Base-by-base conservation (phyloP, 1,140 invertebrate genomes). In the Steinernema khuongi region DNA sequence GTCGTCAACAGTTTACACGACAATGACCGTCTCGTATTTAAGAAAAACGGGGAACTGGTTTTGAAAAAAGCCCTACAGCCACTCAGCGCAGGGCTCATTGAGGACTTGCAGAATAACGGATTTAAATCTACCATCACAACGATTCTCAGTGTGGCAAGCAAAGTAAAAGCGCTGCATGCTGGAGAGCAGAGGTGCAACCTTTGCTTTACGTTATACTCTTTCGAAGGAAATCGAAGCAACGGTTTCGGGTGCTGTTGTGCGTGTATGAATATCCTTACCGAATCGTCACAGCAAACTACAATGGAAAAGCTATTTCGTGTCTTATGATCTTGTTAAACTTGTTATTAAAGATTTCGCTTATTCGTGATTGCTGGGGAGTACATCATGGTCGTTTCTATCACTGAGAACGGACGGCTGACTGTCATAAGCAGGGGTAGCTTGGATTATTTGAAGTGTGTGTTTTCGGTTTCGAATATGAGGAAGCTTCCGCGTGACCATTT, bases 321-420 rank as follows among this genome's bases (percentile, higher is more conserved):
- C 26, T 60, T 60, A 22, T n/a, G 50, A 60, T 17, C 50, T 60
- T 60, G 50, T 60, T 60, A 22, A 60, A 17, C 50, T 41, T 60
- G 50, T 60, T 60, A 26, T 41, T 60, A 17, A 60, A 60, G 22
- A 17, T 60, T 60, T 60, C 26, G 19, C 26, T 26, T 22, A 22
- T n/a, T n/a, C n/a, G n/a, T n/a, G n/a, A n/a, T n/a, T n/a, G n/a
- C n/a, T n/a, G n/a, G n/a, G n/a, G n/a, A n/a, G n/a, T n/a, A n/a
- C n/a, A n/a, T n/a, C n/a, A n/a, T n/a, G n/a, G n/a, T n/a, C n/a
- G n/a, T n/a, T n/a, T n/a, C n/a, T n/a, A n/a, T n/a, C n/a, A n/a
- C n/a, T n/a, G n/a, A n/a, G n/a, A n/a, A n/a, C n/a, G n/a, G n/a
- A n/a, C n/a, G n/a, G n/a, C n/a, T n/a, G n/a, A n/a, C n/a, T n/a